Base-by-base conservation (phyloP, 2,888 invertebrate genomes). In the Oscheius sp. region DNA sequence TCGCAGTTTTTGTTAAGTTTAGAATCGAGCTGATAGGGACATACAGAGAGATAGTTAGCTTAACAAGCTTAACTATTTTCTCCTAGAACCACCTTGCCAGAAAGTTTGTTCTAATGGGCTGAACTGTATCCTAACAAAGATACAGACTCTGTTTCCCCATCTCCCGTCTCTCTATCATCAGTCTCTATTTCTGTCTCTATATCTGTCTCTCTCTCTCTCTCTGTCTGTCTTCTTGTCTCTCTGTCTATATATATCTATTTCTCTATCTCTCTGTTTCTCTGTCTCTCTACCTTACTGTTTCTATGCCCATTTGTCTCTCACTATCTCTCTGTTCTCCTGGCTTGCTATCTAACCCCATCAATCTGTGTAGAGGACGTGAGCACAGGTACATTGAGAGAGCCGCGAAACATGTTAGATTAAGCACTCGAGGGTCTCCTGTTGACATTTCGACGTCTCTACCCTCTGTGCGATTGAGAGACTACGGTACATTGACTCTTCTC, bases 391-490 rank as follows among this genome's bases (percentile, higher is more conserved):
- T 68, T 47, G 59, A 70, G 21, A 21, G 70, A 58, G 58, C 59
- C 48, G 70, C 70, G 70, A 70, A 70, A 70, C 70, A 70, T 70
- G 70, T 59, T 70, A 70, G 70, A 70, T 70, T 70, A 70, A 70
- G 70, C 70, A 70, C 70, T 70, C 70, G 59, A 58, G 48, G 33
- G 58, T 29, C 7, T 7, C 42, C 70, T 70, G 70, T 59, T 58
- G 70, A 70, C 70, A 58, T 70, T 58, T 58, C 70, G 70, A 70
- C 70, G 70, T 35, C 37, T 35, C 29, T 59, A 32, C n/a, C 35
- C 35, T 2, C 7, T 42, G 33, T 4, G 33, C 4, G 55, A 48
- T 13, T 10, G 5, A 10, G 21, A 21, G 58, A 59, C 48, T 59
- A 70, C 70, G 70, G 58, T 70, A 59, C 48, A 57, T 58, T 11